phyloP scores from a whole-genome alignment of 2,113 vertebrate species.

The Balaeniceps rex region DNA sequence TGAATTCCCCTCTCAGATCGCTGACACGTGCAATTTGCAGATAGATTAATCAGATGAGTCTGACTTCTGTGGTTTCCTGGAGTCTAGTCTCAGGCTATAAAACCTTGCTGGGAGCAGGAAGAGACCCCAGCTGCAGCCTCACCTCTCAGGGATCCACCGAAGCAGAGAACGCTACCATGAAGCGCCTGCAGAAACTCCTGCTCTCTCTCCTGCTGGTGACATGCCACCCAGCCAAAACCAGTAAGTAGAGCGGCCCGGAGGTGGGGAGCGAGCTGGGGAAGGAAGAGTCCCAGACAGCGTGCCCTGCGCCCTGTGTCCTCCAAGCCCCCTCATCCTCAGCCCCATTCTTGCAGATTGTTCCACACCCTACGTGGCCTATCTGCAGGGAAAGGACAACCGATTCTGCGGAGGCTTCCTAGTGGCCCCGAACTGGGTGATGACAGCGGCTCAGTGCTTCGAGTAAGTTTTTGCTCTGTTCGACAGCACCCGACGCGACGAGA shows the following conservation, averaged over 20 bases:
- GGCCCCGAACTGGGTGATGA: constrained; percentile 47
- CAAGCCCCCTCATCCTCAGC: background rate
- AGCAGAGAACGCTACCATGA: background rate
- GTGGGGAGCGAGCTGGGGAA: background rate
- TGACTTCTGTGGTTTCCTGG: constrained; percentile 53
- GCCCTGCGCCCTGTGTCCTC: background rate
- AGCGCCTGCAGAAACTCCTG: background rate
- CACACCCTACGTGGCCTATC: background rate
- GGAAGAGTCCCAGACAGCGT: rapidly evolving
- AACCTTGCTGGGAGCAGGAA: background rate
- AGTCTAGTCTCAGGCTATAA: constrained; percentile 44
- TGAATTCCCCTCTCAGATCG: constrained; percentile 9
- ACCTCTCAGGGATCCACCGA: background rate
- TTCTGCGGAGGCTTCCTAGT: constrained; percentile 49
- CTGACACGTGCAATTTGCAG: constrained; percentile 3
- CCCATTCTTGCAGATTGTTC: background rate
- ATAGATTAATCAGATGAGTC: constrained; percentile 7
- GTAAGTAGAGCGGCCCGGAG: background rate
- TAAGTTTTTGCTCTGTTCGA: background rate
- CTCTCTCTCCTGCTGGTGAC: background rate
- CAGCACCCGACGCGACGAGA: rapidly evolving
- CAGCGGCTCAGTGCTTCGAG: constrained; percentile 35
- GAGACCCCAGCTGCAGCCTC: background rate
- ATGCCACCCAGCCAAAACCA: background rate
- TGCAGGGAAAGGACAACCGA: background rate